A percentile compares a stretch with the other conserved stretches of the same genome.
These are phyloP conservation scores for Hassar affinis DNA, from an alignment of 2,113 vertebrate genomes.

Conservation along the genomic window DNA sequence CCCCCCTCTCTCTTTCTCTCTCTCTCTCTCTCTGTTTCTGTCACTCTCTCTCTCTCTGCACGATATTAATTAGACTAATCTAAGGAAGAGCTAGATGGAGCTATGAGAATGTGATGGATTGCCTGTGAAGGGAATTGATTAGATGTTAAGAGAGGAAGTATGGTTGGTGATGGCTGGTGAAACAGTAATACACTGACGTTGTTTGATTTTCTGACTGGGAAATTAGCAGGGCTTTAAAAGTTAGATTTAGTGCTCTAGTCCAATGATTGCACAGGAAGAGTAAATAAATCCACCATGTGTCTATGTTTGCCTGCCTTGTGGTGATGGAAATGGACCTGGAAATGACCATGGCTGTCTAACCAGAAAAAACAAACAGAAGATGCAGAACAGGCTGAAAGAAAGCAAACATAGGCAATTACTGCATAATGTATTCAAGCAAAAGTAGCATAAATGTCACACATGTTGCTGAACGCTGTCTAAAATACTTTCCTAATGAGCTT, in stretches of 20 bases:
- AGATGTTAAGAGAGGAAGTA: neutral
- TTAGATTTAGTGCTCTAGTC: neutral
- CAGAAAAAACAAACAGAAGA: neutral
- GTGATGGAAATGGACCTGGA: neutral
- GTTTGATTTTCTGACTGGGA: neutral
- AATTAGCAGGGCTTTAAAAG: neutral
- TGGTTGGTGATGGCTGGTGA: neutral
- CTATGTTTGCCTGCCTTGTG: neutral
- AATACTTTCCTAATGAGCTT: neutral
- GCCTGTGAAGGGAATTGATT: constrained; percentile 5
- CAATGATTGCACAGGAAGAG: neutral
- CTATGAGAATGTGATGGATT: constrained; percentile 12
- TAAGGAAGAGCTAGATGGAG: neutral
- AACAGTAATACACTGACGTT: neutral
- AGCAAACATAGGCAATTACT: neutral
- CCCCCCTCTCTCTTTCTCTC: neutral
- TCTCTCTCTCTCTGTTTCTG: neutral
- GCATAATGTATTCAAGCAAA: neutral
- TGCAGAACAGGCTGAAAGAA: neutral
- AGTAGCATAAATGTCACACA: neutral
- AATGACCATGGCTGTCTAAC: neutral
- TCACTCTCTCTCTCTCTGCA: neutral
- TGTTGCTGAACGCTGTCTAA: neutral
- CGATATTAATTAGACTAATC: neutral
- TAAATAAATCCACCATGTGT: neutral